Percentiles rank a stretch among this genome's conserved stretches.
These are phyloP conservation scores for Dusona sp. DNA, from an alignment of 2,888 invertebrate genomes.

Conservation along the genomic window DNA sequence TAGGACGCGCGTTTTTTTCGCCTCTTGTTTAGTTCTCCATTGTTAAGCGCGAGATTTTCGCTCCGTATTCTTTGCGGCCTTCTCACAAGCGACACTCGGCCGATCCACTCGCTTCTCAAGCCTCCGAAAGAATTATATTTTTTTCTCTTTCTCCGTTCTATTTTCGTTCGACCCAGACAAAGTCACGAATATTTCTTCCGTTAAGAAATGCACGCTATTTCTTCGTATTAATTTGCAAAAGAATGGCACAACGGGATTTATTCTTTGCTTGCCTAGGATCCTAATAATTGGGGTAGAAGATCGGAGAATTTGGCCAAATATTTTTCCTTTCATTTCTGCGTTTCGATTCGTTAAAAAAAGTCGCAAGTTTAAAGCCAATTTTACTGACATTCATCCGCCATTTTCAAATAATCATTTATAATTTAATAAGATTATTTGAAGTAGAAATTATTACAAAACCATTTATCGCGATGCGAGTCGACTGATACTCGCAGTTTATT, in stretches of 20 bases:
- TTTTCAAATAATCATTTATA: neutral
- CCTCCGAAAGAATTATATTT: slow-evolving; percentile 28
- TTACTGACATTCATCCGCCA: neutral
- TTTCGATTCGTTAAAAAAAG: neutral
- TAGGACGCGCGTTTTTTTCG: slow-evolving; percentile 44
- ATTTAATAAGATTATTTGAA: neutral
- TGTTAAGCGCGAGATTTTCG: slow-evolving; percentile 61
- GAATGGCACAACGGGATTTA: slow-evolving; percentile 10
- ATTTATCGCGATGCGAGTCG: neutral
- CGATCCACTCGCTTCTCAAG: slow-evolving; percentile 33
- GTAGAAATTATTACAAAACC: neutral
- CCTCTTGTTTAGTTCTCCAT: slow-evolving; percentile 45
- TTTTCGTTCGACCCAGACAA: neutral
- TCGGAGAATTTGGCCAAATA: neutral
- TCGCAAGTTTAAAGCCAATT: neutral
- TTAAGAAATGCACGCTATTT: slow-evolving; percentile 41
- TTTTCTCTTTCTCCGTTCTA: neutral
- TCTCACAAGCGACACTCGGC: slow-evolving; percentile 49
- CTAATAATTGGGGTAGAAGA: slow-evolving; percentile 16
- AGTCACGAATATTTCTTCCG: slow-evolving; percentile 31
- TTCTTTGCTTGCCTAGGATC: neutral
- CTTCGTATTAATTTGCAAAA: slow-evolving; percentile 59
- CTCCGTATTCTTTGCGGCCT: slow-evolving; percentile 19
- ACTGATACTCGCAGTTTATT: neutral
- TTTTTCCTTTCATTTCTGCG: neutral